Conservation (phyloP, 2,888 invertebrate genomes). For the Drosophila mimetica region DNA sequence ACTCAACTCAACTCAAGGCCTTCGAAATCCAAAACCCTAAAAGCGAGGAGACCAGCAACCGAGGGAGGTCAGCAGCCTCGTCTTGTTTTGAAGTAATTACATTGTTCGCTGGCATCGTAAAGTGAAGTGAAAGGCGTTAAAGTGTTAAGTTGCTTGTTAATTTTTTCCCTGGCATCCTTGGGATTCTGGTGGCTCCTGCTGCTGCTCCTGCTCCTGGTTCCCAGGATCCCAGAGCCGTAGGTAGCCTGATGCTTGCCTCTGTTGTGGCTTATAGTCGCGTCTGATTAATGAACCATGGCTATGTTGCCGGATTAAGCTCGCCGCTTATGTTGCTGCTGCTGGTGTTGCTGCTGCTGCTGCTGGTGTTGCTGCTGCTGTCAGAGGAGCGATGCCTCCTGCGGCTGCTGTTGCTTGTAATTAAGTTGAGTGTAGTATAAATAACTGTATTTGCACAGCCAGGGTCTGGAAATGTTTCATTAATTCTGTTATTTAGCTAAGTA, state of each 20-base stretch:
- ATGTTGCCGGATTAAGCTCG: slow-evolving; percentile 72
- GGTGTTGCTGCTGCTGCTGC: slow-evolving; percentile 11
- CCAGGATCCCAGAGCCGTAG: slow-evolving; percentile 23
- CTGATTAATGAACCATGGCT: slow-evolving; percentile 77
- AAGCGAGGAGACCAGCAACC: slow-evolving; percentile 12
- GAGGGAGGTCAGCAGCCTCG: slow-evolving; percentile 48
- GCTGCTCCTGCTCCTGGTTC: slow-evolving; percentile 11
- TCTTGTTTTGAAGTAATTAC: slow-evolving; percentile 75
- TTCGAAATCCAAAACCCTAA: slow-evolving; percentile 20
- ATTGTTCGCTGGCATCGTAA: slow-evolving; percentile 76
- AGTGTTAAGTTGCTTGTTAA: slow-evolving; percentile 81
- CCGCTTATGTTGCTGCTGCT: slow-evolving; percentile 17
- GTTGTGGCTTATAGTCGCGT: slow-evolving; percentile 77
- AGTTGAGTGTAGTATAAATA: slow-evolving; percentile 79
- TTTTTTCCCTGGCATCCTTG: slow-evolving; percentile 59
- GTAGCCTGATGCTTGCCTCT: slow-evolving; percentile 52
- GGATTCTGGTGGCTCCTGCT: slow-evolving; percentile 11
- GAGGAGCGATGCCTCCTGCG: slow-evolving; percentile 50
- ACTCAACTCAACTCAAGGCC: slow-evolving; percentile 24
- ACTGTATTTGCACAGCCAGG: slow-evolving; percentile 64
- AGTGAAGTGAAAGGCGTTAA: slow-evolving; percentile 79
- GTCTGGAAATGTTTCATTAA: slow-evolving; percentile 73
- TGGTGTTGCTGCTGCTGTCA: slow-evolving; percentile 15
- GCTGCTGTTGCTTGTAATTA: slow-evolving; percentile 67
- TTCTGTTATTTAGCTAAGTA: slow-evolving; percentile 76